Base-by-base conservation (phyloP, 2,797 vertebrate genomes). In the Pelodytes ibericus region DNA sequence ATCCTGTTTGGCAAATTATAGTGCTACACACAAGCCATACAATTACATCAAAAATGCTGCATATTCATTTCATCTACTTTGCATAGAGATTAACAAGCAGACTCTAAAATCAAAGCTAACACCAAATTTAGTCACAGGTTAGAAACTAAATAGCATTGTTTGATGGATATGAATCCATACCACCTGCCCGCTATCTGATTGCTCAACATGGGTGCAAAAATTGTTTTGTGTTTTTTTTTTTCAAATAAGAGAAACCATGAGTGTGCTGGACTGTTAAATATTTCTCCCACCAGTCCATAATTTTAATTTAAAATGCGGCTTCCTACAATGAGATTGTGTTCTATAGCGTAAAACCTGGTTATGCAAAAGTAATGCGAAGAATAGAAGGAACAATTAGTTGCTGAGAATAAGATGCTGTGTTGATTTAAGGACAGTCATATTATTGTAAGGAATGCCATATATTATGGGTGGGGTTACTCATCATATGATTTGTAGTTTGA, bases 1-100 rank as follows among this genome's bases (percentile, higher is more conserved):
- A 99, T 98, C 96, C 95, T 94, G 88, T 98, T 96, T 96, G 93
- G 95, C 94, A 97, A 98, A 99, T 99, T 98, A 95, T 92, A 85
- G 89, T 90, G 95, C 94, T 93, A 95, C 95, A 95, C 95, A 94
- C 93, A 94, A 95, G 95, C 95, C 85, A 93, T 94, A 95, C 96
- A 99, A 99, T 99, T 99, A 98, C 96, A 95, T 93, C 94, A 93
- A 93, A 92, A 93, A 94, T 92, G 92, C 96, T 98, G 96, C 96
- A 98, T 99, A 98, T 98, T 99, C 96, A 99, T 98, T 93, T 89
- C 86, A 90, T 89, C 93, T 90, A 90, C 93, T 95, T 93, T 94
- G 96, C 96, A 94, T 96, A 94, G 95, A 95, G 95, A 97, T 96
- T 95, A 94, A 95, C 95, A 92, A 92, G 90, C 89, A 85, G 85